A percentile compares a stretch with the other conserved stretches of the same genome.
phyloP scores from a whole-genome alignment of 2,797 vertebrate genomes.

The Margarornis squamiger region DNA sequence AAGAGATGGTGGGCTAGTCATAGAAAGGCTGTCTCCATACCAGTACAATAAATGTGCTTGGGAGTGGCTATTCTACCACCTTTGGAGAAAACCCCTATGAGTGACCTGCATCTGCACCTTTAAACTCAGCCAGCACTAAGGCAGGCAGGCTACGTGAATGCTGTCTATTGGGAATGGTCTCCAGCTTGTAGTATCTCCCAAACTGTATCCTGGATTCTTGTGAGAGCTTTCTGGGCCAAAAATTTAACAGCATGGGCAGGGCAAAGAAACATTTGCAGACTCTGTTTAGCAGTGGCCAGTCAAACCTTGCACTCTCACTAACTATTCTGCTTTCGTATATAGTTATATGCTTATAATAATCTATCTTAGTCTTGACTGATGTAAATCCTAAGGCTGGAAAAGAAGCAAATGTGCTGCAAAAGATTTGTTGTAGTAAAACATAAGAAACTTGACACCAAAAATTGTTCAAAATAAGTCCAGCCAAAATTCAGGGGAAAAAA shows the following conservation, averaged over 20 bases:
- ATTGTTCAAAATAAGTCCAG: neutral
- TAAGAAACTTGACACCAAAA: neutral
- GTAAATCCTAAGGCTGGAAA: neutral
- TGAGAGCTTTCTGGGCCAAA: neutral
- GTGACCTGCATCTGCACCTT: neutral
- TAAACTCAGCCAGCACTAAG: neutral
- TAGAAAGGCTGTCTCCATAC: neutral
- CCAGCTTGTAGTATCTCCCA: neutral
- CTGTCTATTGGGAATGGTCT: neutral
- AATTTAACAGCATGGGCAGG: neutral
- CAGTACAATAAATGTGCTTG: neutral
- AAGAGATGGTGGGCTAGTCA: neutral
- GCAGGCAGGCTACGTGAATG: neutral
- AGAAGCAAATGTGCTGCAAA: neutral
- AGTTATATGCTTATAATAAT: neutral
- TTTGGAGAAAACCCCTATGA: neutral
- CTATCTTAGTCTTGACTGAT: neutral
- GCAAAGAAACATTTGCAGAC: neutral
- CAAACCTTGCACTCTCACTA: neutral
- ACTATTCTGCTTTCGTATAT: neutral
- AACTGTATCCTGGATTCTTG: neutral
- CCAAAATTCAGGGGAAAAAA: neutral
- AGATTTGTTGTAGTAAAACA: neutral
- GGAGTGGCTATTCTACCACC: neutral
- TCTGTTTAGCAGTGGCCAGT: neutral